Evolutionary conservation across 2,113 vertebrate species (phyloP).

Genomic region (Patagioenas fasciata): DNA sequence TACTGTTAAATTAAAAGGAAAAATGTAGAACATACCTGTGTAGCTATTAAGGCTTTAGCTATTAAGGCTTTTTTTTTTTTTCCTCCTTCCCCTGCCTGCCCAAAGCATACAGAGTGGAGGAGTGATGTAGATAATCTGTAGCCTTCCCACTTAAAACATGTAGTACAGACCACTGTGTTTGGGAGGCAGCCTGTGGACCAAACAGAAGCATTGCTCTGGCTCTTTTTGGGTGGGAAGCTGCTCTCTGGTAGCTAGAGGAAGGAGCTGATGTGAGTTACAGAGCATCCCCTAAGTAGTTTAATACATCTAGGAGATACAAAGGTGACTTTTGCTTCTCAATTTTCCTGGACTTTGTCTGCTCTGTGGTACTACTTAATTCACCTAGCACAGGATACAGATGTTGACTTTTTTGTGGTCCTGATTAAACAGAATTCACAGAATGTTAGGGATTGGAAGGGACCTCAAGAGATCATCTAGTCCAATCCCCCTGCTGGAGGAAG

Average conservation of each 20-base stretch:
- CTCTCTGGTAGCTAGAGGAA: background rate
- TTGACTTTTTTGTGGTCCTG: background rate
- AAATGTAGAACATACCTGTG: background rate
- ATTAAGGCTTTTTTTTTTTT: background rate
- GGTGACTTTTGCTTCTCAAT: background rate
- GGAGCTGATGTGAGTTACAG: background rate
- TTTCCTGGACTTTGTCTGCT: background rate
- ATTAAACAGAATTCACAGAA: background rate
- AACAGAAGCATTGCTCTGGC: background rate
- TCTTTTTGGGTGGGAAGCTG: background rate
- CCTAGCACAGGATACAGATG: background rate
- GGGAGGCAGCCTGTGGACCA: background rate
- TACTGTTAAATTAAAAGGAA: background rate
- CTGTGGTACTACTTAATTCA: background rate
- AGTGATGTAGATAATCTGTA: background rate
- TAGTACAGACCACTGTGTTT: background rate
- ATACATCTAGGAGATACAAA: background rate
- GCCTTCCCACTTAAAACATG: background rate
- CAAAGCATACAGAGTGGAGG: background rate
- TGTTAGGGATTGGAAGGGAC: too few relatives aligned
- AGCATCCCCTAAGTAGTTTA: background rate
- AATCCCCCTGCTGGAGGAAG: too few relatives aligned
- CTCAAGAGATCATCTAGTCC: too few relatives aligned
- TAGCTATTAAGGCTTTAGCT: background rate
- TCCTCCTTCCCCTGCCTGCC: rapidly evolving